Evolutionary conservation across 92 coral and sea anemone genomes (phyloP), one percentile per base, ranked within the genome.

Genomic region (Porites evermanni): DNA sequence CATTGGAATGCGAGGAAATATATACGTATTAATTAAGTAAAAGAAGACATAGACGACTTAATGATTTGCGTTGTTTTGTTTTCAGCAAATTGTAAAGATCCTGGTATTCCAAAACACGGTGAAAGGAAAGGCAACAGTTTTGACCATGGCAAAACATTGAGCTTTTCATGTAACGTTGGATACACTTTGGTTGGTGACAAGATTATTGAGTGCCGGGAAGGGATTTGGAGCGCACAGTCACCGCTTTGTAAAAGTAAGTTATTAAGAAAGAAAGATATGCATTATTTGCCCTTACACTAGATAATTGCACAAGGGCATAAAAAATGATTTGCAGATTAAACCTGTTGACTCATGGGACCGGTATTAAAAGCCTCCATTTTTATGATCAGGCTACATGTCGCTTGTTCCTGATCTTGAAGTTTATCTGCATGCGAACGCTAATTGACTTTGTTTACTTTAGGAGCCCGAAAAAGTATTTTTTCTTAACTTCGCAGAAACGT

Each of bases 171-270:
- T 26, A 77, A 77, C 1, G 29, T 32, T 53, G 89, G 84, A 14
- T 78, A 53, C 67, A 88, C 85, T 32, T 26, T 89, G 70, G 23
- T 84, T 20, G 92, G 92, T 53, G 60, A 86, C 19, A 54, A 65
- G 13, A 38, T 56, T 7, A 84, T 92, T 29, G 63, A 65, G 72
- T 95, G 98, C 65, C 53, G 80, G 79, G 89, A 95, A 14, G 92
- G 93, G 8, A 83, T 91, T 23, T 95, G 98, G 96, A 91, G 86
- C 23, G 88, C 89, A n/a, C 71, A 60, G 18, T 72, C 77, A 19
- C 96, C 98, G 1, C 58, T 53, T 3, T 95, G 98, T 70, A 86
- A 38, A 63, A 51, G 98, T 94, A 85, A 70, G 94, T 86, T 12
- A 12, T 14, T 54, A 13, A 54, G 14, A 13, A 13, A 13, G 14